These are phyloP conservation scores for Epinotia bilunana DNA, from an alignment of 2,888 invertebrate genomes.

Conservation along the genomic window DNA sequence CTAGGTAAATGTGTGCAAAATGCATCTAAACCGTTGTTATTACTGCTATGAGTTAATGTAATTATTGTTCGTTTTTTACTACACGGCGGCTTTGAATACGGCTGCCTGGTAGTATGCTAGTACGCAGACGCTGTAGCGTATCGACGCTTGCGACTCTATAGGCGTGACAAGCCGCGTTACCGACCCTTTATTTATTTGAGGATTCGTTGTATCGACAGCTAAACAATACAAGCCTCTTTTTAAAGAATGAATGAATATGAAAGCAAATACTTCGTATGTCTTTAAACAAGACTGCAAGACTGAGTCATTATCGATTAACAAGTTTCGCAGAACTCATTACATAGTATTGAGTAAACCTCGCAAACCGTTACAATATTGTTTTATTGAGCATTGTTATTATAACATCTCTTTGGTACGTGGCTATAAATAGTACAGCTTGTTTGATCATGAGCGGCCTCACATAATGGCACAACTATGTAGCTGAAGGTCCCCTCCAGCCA, in stretches of 20 bases:
- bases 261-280: not conserved
- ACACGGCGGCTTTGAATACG: too few relatives aligned
- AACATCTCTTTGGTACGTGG: constrained; percentile 22
- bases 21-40: not conserved
- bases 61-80: too few relatives aligned
- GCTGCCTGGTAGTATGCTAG: too few relatives aligned
- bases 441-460: constrained; percentile 56
- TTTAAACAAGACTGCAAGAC: not conserved
- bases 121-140: too few relatives aligned
- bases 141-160: too few relatives aligned
- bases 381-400: constrained; percentile 30
- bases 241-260: not conserved
- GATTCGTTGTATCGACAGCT: too few relatives aligned
- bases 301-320: constrained; percentile 19
- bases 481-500: constrained; percentile 59
- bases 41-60: not conserved
- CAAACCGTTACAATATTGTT: constrained; percentile 24
- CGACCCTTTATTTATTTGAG: too few relatives aligned
- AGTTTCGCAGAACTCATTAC: constrained; percentile 19
- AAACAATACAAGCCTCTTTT: too few relatives aligned
- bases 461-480: constrained; percentile 62
- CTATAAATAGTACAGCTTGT: constrained; percentile 48
- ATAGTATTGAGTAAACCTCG: constrained; percentile 14
- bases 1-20: not conserved
- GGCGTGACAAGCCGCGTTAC: too few relatives aligned